Evolutionary conservation across 2,113 vertebrate species (phyloP), one percentile per base, ranked within the genome.

Genomic region (Leptodactylus fuscus): DNA sequence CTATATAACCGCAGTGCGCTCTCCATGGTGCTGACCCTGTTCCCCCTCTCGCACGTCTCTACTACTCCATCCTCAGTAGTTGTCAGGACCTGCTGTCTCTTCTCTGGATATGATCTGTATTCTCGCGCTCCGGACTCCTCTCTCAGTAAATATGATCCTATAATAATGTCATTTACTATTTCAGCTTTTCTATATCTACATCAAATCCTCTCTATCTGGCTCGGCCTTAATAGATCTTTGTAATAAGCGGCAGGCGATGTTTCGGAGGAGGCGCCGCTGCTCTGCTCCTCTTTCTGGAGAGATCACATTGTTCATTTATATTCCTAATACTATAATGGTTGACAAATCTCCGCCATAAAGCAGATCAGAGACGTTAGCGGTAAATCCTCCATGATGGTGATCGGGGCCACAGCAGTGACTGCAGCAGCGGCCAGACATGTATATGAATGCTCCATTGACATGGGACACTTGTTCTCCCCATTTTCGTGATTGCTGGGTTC

Each of bases 171-270:
- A 70, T 34, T 81, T 49, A 41, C 16, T 22, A 41, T 41, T 44
- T 41, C 22, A 32, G 60, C 34, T 29, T 82, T 24, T 53, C 81
- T 71, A 20, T 73, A 82, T 38, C 48, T 55, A 22, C 24, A 46
- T 11, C 20, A 38, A 82, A 82, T 82, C 81, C 81, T 73, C 58
- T 13, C 2, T 8, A 67, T 38, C 32, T 16, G 22, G 34, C 18
- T 81, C 41, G 6, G 80, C 44, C 60, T 49, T 69, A 67, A 46
- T 69, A 69, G 22, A 71, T 53, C 48, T 24, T 10, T 70, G 49
- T 41, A 71, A 82, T 81, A 69, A 81, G 62, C 29, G 70, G 58
- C 62, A 24, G 41, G 36, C 32, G 15, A 18, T 48, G 16, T 48
- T 46, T 67, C 67, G 67, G 58, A 22, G 41, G n/a, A 46, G 41